Base-by-base conservation (phyloP, 2,797 vertebrate species). In the Apogon hyalosoma region DNA sequence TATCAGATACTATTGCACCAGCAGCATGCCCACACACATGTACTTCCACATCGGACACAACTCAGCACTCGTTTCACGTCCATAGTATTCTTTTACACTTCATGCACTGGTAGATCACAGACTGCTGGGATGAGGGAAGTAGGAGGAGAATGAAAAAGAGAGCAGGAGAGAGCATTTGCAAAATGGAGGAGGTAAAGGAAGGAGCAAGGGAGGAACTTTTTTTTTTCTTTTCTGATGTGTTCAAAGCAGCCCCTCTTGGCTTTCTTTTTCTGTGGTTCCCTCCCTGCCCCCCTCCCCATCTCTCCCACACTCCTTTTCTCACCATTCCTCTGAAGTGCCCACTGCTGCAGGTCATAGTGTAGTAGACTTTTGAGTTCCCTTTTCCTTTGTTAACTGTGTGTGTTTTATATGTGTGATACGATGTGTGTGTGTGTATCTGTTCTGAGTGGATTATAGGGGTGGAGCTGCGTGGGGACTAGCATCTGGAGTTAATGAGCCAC, bases 401-500 rank as follows among this genome's bases (percentile, higher is more conserved):
- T 46, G 24, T 41, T 68, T 21, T 42, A 11, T 5, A 11, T 24
- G 46, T 14, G 19, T 14, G 38, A 11, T 3, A 4, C 43, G n/a
- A 9, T 53, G 49, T 36, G 51, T 57, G 43, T 53, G 36, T 21
- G 19, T 24, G 21, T 24, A 24, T 46, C 48, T 58, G 39, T 59
- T 54, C 65, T 54, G 56, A 75, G 58, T 39, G 54, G 58, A 69
- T 78, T 64, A 55, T 45, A 60, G 50, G 77, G 74, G 85, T 38
- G 75, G 74, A 74, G 82, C 82, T 71, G 70, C 66, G 71, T 60
- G 76, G 70, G 67, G 56, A 38, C 57, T 57, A 74, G 68, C 84
- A 88, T 87, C 79, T 89, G 87, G 84, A 83, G 76, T 59, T 90
- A 90, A 90, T 89, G 86, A 88, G 88, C 79, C 81, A 68, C 69